phyloP scores from a whole-genome alignment of 2,113 vertebrate species.

The Melanerpes formicivorus region DNA sequence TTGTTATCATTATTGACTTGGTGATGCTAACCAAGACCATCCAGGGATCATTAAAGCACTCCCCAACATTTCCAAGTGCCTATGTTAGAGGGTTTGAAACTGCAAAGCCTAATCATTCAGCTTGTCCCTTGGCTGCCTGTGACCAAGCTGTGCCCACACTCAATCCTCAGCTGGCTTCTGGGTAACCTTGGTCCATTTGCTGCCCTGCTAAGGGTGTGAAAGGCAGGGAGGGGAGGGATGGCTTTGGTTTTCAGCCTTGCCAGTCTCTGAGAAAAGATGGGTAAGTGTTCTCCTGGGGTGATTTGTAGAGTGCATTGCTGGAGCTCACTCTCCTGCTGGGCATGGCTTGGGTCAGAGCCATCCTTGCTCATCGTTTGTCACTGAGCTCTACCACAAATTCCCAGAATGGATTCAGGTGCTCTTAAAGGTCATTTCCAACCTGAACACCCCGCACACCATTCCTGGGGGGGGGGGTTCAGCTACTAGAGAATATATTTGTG shows the following conservation, averaged over 20 bases:
- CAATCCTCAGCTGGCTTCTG: not conserved
- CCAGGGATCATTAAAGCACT: not conserved
- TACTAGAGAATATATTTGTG: not conserved
- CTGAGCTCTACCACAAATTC: not conserved
- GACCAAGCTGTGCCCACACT: not conserved
- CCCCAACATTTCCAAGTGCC: not conserved
- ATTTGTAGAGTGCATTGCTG: conserved; percentile 19
- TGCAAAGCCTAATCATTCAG: not conserved
- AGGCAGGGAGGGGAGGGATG: not conserved
- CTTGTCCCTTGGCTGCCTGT: not conserved
- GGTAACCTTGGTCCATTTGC: not conserved
- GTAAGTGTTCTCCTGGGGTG: conserved; percentile 26
- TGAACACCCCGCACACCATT: too few relatives aligned
- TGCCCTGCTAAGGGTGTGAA: conserved; percentile 4
- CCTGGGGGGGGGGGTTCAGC: not conserved
- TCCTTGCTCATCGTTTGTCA: not conserved
- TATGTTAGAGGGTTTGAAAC: not conserved
- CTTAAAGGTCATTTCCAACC: too few relatives aligned
- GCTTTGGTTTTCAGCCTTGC: not conserved
- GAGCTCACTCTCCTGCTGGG: not conserved
- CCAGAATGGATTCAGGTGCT: not conserved
- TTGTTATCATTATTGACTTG: not conserved
- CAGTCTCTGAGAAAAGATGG: conserved; percentile 40
- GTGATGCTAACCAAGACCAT: not conserved
- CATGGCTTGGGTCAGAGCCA: not conserved